Evolutionary conservation across 2,113 vertebrate species (phyloP), one percentile per base, ranked within the genome.

Genomic region (Albula goreensis): DNA sequence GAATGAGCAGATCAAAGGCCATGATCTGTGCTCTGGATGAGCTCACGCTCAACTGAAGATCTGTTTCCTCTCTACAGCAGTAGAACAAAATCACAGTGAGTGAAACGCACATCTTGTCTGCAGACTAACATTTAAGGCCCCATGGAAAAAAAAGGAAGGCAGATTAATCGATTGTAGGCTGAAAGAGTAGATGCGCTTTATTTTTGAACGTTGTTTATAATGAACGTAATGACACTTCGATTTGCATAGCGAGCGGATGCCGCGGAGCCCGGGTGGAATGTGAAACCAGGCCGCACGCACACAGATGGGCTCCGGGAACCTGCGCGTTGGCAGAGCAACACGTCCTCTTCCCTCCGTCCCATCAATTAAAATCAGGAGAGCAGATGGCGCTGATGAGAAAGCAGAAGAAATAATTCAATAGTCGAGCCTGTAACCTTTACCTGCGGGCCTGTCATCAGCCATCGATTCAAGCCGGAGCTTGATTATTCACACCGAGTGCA

Each of bases 341-440:
- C 25, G 91, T 90, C 88, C 90, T 90, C 51, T 13, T 50, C 19
- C 80, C 31, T 93, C 88, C 89, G 90, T 89, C 89, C 87, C 90
- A 90, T 94, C 93, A 91, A 89, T 92, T 94, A 94, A 93, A 94
- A 91, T 91, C 93, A 92, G 92, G 90, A 89, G 90, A 90, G 93
- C 92, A 92, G 93, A 94, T 94, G 93, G 91, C 92, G 92, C 90
- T 90, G 92, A 93, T 92, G 93, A 93, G 92, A 92, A 91, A 92
- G 90, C 90, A 92, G 91, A 89, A 94, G 93, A 92, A 95, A 95
- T 95, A 94, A 95, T 96, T 95, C 93, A 95, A 93, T 92, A 93
- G 91, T 92, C 90, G 92, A 94, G 93, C 93, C 93, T 83, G 93
- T 93, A 93, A 95, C 94, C 94, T 95, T 95, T 95, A 95, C 94